Evolutionary conservation across 2,888 invertebrate genomes (phyloP), one percentile per base, ranked within the genome.

Genomic region (Nyleta sp.): DNA sequence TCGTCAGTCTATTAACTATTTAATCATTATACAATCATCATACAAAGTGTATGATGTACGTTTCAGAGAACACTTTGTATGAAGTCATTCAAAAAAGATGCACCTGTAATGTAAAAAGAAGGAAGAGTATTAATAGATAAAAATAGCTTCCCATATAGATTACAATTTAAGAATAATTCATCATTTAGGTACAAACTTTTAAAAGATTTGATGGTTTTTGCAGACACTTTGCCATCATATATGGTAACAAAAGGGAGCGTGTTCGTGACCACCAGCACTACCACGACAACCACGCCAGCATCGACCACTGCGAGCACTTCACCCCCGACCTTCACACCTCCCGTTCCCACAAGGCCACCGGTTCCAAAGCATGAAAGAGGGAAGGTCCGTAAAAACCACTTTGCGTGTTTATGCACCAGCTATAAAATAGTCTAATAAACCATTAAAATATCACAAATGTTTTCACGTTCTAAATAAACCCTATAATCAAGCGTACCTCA

Each of bases 341-440:
- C 88, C 85, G 91, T 80, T 91, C 93, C 82, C 83, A 91, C 91
- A 24, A 92, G 92, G 82, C 93, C 94, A 0, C 94, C 95, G 0
- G 93, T 96, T 83, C 95, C 96, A 1, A 93, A 94, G 62, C 94
- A 95, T 83, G 93, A 95, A 82, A 92, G 96, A 80, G 96, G 96
- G 62, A 88, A 89, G 87, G 90, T 89, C 67, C 13, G 48, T 40
- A 17, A 62, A 52, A 73, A 33, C 1, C 6, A 17, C 33, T 13
- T 50, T 13, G 35, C 46, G 42, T 53, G 35, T 15, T 57, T 50
- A 38, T 31, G 31, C 2, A 13, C 20, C 28, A 13, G 1, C 13
- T 18, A 44, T 59, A 44, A 44, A 57, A 55, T 17, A 17, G 8
- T n/a, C 40, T 17, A 42, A 40, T 2, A 3, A n/a, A 10, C 13